These are phyloP conservation scores for Asarcornis scutulata DNA, from an alignment of 2,113 vertebrate species.

Conservation along the genomic window DNA sequence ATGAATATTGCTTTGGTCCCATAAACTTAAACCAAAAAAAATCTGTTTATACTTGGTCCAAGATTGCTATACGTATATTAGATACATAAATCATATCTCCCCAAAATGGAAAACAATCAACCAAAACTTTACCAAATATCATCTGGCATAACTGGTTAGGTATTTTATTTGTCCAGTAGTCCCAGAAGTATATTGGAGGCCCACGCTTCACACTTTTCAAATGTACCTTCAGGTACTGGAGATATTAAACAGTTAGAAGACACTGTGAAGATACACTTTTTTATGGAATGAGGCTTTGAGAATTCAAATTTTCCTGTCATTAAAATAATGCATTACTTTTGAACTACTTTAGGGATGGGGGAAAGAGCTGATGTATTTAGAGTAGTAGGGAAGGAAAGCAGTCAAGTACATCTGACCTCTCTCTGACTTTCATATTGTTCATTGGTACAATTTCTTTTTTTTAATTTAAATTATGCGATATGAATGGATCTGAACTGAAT, in stretches of 20 bases:
- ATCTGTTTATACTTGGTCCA: neutral
- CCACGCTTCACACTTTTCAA: neutral
- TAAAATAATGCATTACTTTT: neutral
- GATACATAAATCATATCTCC: neutral
- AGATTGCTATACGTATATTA: neutral
- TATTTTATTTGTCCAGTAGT: neutral
- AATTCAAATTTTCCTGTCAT: neutral
- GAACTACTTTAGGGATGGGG: neutral
- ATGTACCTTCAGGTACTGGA: neutral
- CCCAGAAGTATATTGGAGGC: neutral
- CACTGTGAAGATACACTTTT: neutral
- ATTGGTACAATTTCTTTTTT: neutral
- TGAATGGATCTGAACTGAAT: neutral
- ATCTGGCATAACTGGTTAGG: neutral
- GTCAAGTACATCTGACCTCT: neutral
- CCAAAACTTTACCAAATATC: neutral
- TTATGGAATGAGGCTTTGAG: neutral
- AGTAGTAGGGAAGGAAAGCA: neutral
- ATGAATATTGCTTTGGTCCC: slow-evolving; percentile 19
- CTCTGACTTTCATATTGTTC: neutral
- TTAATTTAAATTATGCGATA: neutral
- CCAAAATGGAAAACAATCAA: neutral
- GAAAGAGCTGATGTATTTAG: neutral
- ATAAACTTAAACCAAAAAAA: neutral
- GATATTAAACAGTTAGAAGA: neutral